These are phyloP conservation scores for Tinea trinotella DNA, from an alignment of 2,888 invertebrate genomes.

Conservation along the genomic window DNA sequence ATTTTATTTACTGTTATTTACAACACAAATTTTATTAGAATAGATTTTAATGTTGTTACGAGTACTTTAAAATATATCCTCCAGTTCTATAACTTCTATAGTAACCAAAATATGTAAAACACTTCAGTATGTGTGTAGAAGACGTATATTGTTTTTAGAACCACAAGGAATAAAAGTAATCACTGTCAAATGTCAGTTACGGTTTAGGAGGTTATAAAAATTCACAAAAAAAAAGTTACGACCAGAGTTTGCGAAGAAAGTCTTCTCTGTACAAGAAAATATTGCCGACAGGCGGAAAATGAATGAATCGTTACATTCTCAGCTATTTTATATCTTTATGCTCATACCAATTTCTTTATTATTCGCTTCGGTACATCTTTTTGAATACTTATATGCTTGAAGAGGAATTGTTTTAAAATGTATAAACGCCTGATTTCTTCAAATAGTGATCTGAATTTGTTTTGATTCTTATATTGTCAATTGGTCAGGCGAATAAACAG, in stretches of 20 bases:
- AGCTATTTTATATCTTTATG: not conserved
- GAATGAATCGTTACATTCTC: not conserved
- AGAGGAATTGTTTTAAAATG: no score
- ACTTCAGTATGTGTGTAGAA: not conserved
- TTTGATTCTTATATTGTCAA: no score
- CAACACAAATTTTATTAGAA: constrained; percentile 15
- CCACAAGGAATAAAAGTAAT: not conserved
- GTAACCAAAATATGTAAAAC: not conserved
- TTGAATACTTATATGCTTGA: no score
- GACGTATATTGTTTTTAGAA: not conserved
- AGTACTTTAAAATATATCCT: not conserved
- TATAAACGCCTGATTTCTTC: no score
- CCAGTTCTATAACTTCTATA: not conserved
- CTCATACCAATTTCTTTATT: no score
- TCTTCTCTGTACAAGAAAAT: constrained; percentile 1
- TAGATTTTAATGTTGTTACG: constrained; percentile 11
- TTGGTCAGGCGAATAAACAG: no score
- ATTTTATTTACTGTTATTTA: constrained; percentile 18
- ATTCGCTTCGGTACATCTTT: no score
- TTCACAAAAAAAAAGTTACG: constrained; percentile 8
- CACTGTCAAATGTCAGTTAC: constrained; percentile 8
- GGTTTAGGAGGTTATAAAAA: constrained; percentile 1
- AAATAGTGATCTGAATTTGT: no score
- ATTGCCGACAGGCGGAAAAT: constrained; percentile 15
- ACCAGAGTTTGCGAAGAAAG: not conserved